Percentiles rank a stretch among this genome's conserved stretches.
Conservation (phyloP, 2,113 vertebrate species). For the Melospiza melodia region DNA sequence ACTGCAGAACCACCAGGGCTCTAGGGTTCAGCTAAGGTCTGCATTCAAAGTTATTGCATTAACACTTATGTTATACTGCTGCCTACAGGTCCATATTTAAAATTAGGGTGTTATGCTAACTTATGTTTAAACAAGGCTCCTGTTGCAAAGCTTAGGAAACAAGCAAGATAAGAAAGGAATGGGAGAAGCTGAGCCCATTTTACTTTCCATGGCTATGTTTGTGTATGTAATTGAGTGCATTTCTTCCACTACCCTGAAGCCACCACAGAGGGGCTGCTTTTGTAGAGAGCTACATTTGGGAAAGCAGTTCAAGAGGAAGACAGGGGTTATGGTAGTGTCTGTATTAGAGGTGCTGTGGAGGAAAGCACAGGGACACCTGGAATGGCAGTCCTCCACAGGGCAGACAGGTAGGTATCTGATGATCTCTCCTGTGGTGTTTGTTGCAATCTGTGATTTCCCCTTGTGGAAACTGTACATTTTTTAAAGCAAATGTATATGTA, state of each 20-base stretch:
- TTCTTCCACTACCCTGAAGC: background rate
- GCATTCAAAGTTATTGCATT: background rate
- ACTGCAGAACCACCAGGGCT: background rate
- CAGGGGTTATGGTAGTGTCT: background rate
- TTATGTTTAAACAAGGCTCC: background rate
- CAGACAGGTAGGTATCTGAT: background rate
- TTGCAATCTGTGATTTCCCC: background rate
- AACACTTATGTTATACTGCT: slow-evolving; percentile 53
- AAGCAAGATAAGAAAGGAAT: background rate
- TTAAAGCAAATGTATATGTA: background rate
- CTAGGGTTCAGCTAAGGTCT: slow-evolving; percentile 49
- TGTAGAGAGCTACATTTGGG: background rate
- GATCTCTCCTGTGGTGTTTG: background rate
- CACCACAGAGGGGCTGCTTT: background rate
- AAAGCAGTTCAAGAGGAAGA: background rate
- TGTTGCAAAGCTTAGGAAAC: background rate
- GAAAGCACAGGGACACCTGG: background rate
- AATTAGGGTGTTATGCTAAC: slow-evolving; percentile 9
- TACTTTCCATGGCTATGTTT: background rate
- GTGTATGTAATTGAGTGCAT: background rate
- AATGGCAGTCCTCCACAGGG: background rate
- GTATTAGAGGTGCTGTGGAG: background rate
- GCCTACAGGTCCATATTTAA: slow-evolving; percentile 49
- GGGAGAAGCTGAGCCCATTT: background rate
- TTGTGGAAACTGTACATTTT: background rate